phyloP scores from a whole-genome alignment of 2,888 invertebrate genomes.

The Netelia fuscicornis region DNA sequence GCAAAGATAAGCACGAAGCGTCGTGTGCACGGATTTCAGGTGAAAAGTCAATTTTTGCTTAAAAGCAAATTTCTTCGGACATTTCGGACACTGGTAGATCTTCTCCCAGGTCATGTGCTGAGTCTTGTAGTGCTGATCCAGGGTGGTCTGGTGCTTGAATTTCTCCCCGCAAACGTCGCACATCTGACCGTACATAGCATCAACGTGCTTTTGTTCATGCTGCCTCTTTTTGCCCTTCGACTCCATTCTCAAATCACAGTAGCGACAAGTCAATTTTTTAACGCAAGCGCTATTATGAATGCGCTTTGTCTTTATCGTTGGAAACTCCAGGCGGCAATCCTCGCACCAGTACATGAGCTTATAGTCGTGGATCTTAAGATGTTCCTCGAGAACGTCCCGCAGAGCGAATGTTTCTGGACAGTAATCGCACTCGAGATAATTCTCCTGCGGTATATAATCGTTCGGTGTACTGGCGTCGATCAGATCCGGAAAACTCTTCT shows the following conservation, averaged over 20 bases:
- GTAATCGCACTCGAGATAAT: slow-evolving; percentile 82
- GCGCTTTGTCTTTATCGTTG: slow-evolving; percentile 80
- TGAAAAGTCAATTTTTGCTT: slow-evolving; percentile 83
- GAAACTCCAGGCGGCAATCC: slow-evolving; percentile 81
- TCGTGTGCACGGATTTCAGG: slow-evolving; percentile 82
- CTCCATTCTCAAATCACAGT: slow-evolving; percentile 79
- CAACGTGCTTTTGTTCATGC: slow-evolving; percentile 83
- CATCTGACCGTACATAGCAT: slow-evolving; percentile 80
- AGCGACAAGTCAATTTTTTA: slow-evolving; percentile 81
- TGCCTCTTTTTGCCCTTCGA: slow-evolving; percentile 83
- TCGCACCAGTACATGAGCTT: slow-evolving; percentile 82
- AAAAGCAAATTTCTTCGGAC: slow-evolving; percentile 83
- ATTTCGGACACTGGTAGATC: slow-evolving; percentile 82
- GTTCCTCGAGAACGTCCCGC: slow-evolving; percentile 79
- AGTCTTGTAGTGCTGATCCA: slow-evolving; percentile 83
- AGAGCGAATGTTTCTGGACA: slow-evolving; percentile 78
- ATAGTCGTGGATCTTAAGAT: slow-evolving; percentile 81
- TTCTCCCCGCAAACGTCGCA: slow-evolving; percentile 83
- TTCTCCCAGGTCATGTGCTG: slow-evolving; percentile 83
- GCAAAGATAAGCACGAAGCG: slow-evolving; percentile 80
- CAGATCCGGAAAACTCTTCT: slow-evolving; percentile 74
- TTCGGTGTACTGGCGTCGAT: slow-evolving; percentile 72
- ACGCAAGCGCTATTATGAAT: slow-evolving; percentile 79
- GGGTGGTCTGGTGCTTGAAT: slow-evolving; percentile 83
- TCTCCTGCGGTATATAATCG: slow-evolving; percentile 72